These are phyloP conservation scores for Grus americana DNA, from an alignment of 2,113 vertebrate species.

Conservation along the genomic window DNA sequence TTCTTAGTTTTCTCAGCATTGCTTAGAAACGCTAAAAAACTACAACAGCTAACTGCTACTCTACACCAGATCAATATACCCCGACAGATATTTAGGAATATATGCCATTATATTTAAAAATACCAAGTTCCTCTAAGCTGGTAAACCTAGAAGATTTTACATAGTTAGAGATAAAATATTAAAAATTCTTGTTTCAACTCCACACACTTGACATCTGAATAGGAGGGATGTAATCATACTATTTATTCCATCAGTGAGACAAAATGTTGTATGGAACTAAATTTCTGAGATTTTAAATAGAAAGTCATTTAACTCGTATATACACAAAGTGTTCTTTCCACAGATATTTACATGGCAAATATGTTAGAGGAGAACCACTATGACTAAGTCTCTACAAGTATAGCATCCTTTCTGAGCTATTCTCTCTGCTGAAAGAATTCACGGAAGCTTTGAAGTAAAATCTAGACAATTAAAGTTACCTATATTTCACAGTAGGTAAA, in stretches of 20 bases:
- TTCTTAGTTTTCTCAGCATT: constrained; percentile 68
- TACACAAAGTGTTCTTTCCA: constrained; percentile 74
- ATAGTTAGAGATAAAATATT: constrained; percentile 67
- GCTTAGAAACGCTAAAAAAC: constrained; percentile 72
- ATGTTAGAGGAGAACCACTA: constrained; percentile 71
- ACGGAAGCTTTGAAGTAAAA: constrained; percentile 72
- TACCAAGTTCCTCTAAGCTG: constrained; percentile 67
- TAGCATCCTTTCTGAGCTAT: constrained; percentile 67
- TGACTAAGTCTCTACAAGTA: constrained; percentile 69
- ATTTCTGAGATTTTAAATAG: constrained; percentile 73
- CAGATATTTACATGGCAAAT: constrained; percentile 78
- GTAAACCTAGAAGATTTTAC: constrained; percentile 72
- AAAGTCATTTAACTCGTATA: constrained; percentile 72
- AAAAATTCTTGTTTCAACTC: constrained; percentile 67
- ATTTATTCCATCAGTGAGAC: constrained; percentile 73
- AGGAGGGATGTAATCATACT: constrained; percentile 66
- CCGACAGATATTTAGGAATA: constrained; percentile 74
- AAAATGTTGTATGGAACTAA: constrained; percentile 73
- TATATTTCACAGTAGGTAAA: constrained; percentile 76
- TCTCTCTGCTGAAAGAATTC: constrained; percentile 73
- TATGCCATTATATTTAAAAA: constrained; percentile 75
- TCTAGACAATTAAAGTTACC: constrained; percentile 72
- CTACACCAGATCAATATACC: constrained; percentile 67
- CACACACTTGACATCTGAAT: constrained; percentile 71
- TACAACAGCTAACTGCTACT: constrained; percentile 71